These are phyloP conservation scores for Corythornis vintsioides DNA, from an alignment of 2,113 vertebrate species.

Conservation along the genomic window DNA sequence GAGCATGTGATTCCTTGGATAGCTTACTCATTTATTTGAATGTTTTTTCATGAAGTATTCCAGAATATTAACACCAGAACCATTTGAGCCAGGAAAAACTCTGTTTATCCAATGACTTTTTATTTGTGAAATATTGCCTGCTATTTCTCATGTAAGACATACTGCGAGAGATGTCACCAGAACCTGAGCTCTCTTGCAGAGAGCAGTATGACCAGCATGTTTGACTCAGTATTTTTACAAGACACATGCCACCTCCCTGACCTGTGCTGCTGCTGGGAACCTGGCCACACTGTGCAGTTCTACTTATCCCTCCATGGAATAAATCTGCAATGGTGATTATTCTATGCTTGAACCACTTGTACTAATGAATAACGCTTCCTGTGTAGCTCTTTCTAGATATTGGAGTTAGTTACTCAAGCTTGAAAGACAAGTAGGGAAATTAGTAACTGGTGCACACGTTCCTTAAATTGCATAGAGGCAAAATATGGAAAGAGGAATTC, in stretches of 20 bases:
- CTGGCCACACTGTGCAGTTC: background rate
- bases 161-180: background rate
- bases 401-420: constrained; percentile 43
- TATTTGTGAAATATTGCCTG: background rate
- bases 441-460: background rate
- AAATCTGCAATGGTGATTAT: constrained; percentile 30
- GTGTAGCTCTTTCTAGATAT: background rate
- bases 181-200: background rate
- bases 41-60: background rate
- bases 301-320: background rate
- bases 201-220: background rate
- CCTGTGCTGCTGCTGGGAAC: background rate
- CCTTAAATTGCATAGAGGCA: background rate
- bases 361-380: background rate
- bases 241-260: background rate
- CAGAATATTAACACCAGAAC: background rate
- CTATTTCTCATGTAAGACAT: background rate
- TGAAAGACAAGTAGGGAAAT: constrained; percentile 49
- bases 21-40: background rate
- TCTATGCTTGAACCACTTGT: background rate
- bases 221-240: background rate
- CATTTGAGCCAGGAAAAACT: background rate
- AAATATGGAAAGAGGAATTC: background rate
- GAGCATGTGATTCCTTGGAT: background rate
- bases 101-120: background rate